These are phyloP conservation scores for Papilio aristodemus DNA, from an alignment of 1,140 invertebrate species.

Conservation along the genomic window DNA sequence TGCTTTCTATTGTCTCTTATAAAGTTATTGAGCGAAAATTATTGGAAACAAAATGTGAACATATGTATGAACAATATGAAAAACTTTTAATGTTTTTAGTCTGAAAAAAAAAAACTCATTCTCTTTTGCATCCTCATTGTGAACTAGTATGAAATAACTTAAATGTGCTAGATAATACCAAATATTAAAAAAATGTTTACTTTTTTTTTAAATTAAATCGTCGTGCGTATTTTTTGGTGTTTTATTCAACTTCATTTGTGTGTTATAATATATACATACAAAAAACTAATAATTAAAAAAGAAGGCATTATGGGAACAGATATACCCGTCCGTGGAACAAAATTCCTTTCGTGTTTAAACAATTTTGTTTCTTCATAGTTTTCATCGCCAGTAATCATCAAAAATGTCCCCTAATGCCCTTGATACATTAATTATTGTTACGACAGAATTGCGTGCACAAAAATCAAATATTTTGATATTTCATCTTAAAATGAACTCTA, in stretches of 20 bases:
- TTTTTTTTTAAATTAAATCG: background rate
- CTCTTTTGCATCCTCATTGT: too few relatives aligned
- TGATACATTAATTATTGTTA: constrained; percentile 63
- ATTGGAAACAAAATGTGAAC: too few relatives aligned
- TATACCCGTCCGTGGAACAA: background rate
- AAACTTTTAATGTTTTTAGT: too few relatives aligned
- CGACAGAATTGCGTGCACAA: constrained; percentile 60
- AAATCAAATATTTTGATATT: constrained; percentile 35
- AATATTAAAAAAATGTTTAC: background rate
- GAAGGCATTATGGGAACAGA: background rate
- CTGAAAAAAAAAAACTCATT: too few relatives aligned
- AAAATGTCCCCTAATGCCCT: constrained; percentile 38
- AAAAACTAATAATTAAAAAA: background rate
- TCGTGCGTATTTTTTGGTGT: background rate
- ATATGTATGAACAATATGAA: too few relatives aligned
- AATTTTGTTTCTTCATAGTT: constrained; percentile 20
- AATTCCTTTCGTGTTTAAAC: background rate
- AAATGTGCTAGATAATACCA: too few relatives aligned
- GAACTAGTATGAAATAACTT: too few relatives aligned
- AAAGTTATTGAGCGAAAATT: too few relatives aligned
- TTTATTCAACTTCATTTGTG: background rate
- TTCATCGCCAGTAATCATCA: constrained; percentile 22
- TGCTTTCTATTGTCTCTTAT: too few relatives aligned
- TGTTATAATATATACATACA: too few relatives aligned
- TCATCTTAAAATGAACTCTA: constrained; percentile 6